Evolutionary conservation across 1,140 invertebrate genomes (phyloP).

Genomic region (Bombus cullumanus): DNA sequence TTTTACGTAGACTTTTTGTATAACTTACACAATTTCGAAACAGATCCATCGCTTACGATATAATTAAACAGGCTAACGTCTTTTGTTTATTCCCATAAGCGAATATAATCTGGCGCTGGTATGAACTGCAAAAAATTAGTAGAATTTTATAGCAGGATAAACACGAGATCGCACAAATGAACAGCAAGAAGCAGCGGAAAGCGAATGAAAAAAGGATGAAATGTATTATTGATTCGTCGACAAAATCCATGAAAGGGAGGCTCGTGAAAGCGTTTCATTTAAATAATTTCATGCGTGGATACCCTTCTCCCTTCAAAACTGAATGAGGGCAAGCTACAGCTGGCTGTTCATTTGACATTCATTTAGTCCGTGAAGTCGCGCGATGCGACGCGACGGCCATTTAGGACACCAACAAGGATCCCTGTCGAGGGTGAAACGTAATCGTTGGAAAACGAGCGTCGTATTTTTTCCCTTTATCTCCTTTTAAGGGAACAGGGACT

Average conservation of each 20-base stretch:
- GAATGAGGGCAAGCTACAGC: slow-evolving; percentile 22
- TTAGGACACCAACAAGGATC: slow-evolving; percentile 44
- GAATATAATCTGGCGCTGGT: too few relatives aligned
- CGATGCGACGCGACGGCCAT: slow-evolving; percentile 57
- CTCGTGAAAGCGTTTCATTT: slow-evolving; percentile 65
- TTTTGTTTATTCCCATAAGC: neutral
- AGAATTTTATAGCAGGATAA: neutral
- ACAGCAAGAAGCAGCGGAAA: neutral
- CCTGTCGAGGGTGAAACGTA: slow-evolving; percentile 55
- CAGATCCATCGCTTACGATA: neutral
- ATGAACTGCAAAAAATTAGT: neutral
- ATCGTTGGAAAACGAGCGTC: slow-evolving; percentile 66
- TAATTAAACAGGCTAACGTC: too few relatives aligned
- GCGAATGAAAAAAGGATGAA: slow-evolving; percentile 4
- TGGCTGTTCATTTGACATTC: slow-evolving; percentile 68
- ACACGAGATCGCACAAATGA: neutral
- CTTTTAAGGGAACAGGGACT: slow-evolving; percentile 14
- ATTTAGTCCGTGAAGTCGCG: slow-evolving; percentile 64
- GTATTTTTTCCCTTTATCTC: slow-evolving; percentile 22
- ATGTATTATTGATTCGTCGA: slow-evolving; percentile 58
- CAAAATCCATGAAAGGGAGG: slow-evolving; percentile 31
- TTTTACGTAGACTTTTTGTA: too few relatives aligned
- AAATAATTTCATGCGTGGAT: slow-evolving; percentile 71
- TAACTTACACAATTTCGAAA: too few relatives aligned
- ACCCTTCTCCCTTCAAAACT: slow-evolving; percentile 50